These are phyloP conservation scores for Pelodytes ibericus DNA, from an alignment of 2,797 vertebrate genomes.

Conservation along the genomic window DNA sequence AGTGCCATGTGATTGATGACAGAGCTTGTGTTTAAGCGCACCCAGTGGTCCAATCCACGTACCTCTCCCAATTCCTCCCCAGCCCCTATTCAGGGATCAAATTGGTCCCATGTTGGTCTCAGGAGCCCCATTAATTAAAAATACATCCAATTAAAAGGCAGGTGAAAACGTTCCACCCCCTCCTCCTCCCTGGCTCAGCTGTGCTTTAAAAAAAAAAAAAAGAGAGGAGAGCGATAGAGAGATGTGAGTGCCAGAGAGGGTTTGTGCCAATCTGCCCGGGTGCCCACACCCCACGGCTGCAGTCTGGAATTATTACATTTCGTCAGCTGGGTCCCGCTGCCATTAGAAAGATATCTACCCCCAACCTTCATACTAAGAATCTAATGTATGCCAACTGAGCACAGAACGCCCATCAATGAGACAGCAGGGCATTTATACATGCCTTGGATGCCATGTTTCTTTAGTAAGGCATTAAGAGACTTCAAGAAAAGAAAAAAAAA, in stretches of 20 bases:
- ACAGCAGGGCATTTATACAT: constrained; percentile 27
- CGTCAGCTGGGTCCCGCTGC: constrained; percentile 62
- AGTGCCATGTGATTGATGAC: constrained; percentile 81
- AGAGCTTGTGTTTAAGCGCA: constrained; percentile 72
- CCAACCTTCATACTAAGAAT: constrained; percentile 57
- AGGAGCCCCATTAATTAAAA: constrained; percentile 83
- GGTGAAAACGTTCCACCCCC: constrained; percentile 75
- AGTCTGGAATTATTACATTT: constrained; percentile 61
- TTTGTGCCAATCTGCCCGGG: constrained; percentile 68
- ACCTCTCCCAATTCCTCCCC: constrained; percentile 78
- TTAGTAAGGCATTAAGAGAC: neutral
- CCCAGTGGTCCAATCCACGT: constrained; percentile 79
- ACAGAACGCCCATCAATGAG: constrained; percentile 30
- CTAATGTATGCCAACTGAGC: constrained; percentile 43
- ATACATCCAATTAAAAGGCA: constrained; percentile 86
- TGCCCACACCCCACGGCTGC: constrained; percentile 60
- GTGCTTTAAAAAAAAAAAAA: constrained; percentile 64
- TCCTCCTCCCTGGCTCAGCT: constrained; percentile 70
- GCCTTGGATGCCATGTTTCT: neutral
- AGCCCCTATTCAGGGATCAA: constrained; percentile 78
- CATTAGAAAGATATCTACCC: constrained; percentile 56
- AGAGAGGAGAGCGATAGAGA: constrained; percentile 53
- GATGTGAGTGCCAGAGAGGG: constrained; percentile 63
- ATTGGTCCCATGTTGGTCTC: constrained; percentile 78
- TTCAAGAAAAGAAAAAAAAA: neutral